Conservation (phyloP, 2,797 vertebrate species). For the Dendrocincla fuliginosa region DNA sequence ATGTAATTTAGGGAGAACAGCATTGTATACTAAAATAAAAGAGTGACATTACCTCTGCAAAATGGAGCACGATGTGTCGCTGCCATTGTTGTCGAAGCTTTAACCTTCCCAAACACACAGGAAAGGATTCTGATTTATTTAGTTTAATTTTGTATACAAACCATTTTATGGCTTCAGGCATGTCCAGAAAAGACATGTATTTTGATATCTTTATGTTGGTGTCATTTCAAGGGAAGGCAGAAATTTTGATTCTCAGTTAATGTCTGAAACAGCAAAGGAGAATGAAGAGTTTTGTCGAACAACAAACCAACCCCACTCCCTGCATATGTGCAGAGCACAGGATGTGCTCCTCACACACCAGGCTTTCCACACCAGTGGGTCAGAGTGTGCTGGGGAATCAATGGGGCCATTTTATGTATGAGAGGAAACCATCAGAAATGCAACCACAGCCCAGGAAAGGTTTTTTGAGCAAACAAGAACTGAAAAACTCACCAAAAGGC, state of each 20-base stretch:
- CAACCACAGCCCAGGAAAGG: background rate
- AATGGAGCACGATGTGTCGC: background rate
- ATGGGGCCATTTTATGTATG: rapidly evolving
- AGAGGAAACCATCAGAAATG: too few species aligned
- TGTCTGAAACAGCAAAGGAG: background rate
- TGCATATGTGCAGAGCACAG: rapidly evolving
- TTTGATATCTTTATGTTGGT: background rate
- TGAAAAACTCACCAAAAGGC: background rate
- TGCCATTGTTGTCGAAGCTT: background rate
- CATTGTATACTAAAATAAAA: constrained; percentile 2
- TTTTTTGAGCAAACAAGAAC: background rate
- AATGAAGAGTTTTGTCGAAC: rapidly evolving
- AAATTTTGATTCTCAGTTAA: background rate
- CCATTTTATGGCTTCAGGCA: background rate
- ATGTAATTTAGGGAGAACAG: constrained; percentile 25
- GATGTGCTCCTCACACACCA: rapidly evolving
- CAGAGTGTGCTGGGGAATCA: rapidly evolving
- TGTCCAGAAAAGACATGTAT: background rate
- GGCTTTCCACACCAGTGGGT: rapidly evolving
- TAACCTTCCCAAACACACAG: background rate
- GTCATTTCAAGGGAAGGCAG: background rate
- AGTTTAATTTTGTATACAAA: background rate
- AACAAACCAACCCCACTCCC: rapidly evolving
- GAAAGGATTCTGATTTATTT: background rate
- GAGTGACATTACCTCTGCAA: background rate